phyloP scores from a whole-genome alignment of 2,113 vertebrate species.

The Anas platyrhynchos region DNA sequence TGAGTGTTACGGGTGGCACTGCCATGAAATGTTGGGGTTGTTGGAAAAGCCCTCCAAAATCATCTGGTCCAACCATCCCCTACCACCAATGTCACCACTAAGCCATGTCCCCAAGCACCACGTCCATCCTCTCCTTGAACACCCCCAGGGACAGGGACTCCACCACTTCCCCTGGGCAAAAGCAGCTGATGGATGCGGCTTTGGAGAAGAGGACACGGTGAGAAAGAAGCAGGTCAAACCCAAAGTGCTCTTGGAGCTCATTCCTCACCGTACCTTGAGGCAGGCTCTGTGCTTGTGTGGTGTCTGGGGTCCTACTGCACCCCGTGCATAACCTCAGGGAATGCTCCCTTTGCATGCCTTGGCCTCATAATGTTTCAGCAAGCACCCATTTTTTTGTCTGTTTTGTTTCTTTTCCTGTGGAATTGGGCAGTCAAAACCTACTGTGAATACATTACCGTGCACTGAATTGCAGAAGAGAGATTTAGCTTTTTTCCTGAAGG shows the following conservation, averaged over 20 bases:
- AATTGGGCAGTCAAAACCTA: not conserved
- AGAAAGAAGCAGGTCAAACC: not conserved
- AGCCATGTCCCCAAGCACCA: too few species aligned
- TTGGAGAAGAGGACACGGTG: not conserved
- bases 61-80: too few species aligned
- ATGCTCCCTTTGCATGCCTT: not conserved
- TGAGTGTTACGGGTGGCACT: accelerated
- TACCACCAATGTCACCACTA: too few species aligned
- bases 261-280: accelerated
- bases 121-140: too few species aligned
- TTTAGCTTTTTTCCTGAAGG: slow-evolving; percentile 53
- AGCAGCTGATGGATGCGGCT: not conserved
- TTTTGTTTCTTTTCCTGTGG: not conserved
- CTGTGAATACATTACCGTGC: slow-evolving; percentile 20
- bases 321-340: not conserved
- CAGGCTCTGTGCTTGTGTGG: not conserved
- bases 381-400: not conserved
- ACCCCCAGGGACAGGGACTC: not conserved
- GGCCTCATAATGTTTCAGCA: not conserved
- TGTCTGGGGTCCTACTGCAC: not conserved
- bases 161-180: not conserved
- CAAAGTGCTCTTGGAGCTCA: accelerated
- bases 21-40: accelerated
- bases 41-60: too few species aligned
- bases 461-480: slow-evolving; percentile 35